Evolutionary conservation across 2,888 invertebrate genomes (phyloP).

Genomic region (Pyrocoelia pectoralis): DNA sequence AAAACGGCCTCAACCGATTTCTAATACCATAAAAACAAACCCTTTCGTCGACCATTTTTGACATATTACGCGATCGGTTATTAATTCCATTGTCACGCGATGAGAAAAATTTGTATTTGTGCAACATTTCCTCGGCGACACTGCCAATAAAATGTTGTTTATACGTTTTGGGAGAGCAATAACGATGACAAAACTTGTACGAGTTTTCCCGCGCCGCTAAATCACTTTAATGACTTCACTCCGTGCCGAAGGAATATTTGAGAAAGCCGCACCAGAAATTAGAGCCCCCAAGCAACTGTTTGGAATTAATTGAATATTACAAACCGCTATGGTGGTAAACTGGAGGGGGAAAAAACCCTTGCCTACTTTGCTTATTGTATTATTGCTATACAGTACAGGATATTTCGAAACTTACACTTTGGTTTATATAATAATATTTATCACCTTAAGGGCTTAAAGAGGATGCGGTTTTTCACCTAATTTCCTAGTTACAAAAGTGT

Average conservation of each 20-base stretch:
- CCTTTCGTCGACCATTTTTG: not conserved
- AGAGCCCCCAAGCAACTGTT: slow-evolving; percentile 31
- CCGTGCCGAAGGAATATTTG: slow-evolving; percentile 31
- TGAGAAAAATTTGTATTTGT: slow-evolving; percentile 25
- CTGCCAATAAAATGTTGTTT: slow-evolving; percentile 42
- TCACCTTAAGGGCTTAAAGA: too few species aligned
- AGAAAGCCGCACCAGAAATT: slow-evolving; percentile 32
- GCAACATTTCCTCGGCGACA: too few species aligned
- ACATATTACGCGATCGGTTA: not conserved
- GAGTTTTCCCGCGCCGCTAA: slow-evolving; percentile 43
- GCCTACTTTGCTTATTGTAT: slow-evolving; percentile 3
- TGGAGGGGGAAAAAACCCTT: too few species aligned
- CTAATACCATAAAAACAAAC: slow-evolving; percentile 3
- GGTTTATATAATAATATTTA: too few species aligned
- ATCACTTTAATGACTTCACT: slow-evolving; percentile 51
- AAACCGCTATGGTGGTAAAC: slow-evolving; percentile 22
- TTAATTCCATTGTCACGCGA: not conserved
- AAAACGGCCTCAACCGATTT: slow-evolving; percentile 6
- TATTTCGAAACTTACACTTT: not conserved
- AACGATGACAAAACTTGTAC: too few species aligned
- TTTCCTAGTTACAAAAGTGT: too few species aligned
- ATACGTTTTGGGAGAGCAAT: slow-evolving; percentile 38
- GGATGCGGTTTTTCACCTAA: too few species aligned
- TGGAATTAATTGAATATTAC: slow-evolving; percentile 31
- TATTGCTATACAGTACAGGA: not conserved